phyloP scores from a whole-genome alignment of 2,888 invertebrate species.

The Sphaerophoria rueppellii region DNA sequence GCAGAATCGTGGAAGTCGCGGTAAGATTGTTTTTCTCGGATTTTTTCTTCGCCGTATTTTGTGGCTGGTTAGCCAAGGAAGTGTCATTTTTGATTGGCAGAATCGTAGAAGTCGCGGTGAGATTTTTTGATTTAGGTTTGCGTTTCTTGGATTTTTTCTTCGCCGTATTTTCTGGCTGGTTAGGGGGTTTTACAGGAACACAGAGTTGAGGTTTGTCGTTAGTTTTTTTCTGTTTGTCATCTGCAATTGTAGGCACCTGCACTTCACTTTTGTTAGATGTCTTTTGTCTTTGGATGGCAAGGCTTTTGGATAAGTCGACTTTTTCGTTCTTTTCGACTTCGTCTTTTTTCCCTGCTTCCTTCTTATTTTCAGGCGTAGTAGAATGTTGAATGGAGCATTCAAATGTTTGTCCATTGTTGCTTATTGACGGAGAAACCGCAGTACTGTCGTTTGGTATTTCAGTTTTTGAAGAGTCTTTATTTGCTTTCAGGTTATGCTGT shows the following conservation, averaged over 20 bases:
- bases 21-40: too few relatives aligned
- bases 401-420: too few relatives aligned
- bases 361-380: too few relatives aligned
- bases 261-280: not conserved
- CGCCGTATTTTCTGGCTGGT: not conserved
- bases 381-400: too few relatives aligned
- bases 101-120: too few relatives aligned
- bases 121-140: too few relatives aligned
- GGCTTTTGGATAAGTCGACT: not conserved
- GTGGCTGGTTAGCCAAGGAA: not conserved
- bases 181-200: constrained; percentile 7
- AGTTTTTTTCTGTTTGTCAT: not conserved
- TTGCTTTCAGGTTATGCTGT: too few relatives aligned
- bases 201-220: not conserved
- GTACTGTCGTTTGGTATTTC: too few relatives aligned
- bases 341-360: constrained; percentile 17
- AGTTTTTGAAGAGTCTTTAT: too few relatives aligned
- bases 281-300: not conserved
- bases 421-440: too few relatives aligned
- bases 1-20: too few relatives aligned
- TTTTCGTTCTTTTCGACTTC: not conserved
- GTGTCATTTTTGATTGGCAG: too few relatives aligned
- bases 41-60: not conserved
- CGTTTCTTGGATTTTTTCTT: not conserved
- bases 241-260: not conserved